Base-by-base conservation (phyloP, 2,113 vertebrate genomes). In the Hippocampus barbouri region DNA sequence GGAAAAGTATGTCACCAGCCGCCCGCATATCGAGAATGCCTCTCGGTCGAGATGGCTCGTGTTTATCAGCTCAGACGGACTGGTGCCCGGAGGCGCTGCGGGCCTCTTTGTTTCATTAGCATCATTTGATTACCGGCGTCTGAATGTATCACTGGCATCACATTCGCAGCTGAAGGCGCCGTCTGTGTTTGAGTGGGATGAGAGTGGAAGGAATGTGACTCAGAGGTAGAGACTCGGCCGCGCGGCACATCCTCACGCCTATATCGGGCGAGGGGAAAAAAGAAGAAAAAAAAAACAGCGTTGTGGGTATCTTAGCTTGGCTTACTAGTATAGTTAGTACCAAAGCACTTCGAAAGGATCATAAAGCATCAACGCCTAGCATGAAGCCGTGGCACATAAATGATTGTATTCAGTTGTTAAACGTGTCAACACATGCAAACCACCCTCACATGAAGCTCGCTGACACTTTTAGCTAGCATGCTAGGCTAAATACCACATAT, bases 41-140 rank as follows among this genome's bases (percentile, higher is more conserved):
- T 68, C 20, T 27, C 61, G 20, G 66, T 38, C 70, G 57, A 51
- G 70, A 83, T 77, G 12, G 66, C 34, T 57, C 57, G 30, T 61
- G 66, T 9, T 79, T 43, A 67, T 83, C 61, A 72, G 68, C 62
- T 43, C 5, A 70, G 60, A 59, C 10, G 12, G 61, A 47, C 68
- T 0, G 51, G 20, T n/a, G 30, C 68, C 4, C 23, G 59, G 47
- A 65, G 72, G 66, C 30, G 1, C 61, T 54, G 47, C 54, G 57
- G 64, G 69, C 68, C 56, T 80, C 72, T 75, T 74, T 72, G 67
- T 74, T 85, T 84, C 68, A 85, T 84, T 81, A 75, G 73, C 71
- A 65, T 83, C 72, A 78, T 75, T 80, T 72, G 79, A 81, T 85
- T 73, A 78, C 43, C 54, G 47, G 60, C 12, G 25, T 76, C 63